A percentile compares a stretch with the other conserved stretches of the same genome.
These are phyloP conservation scores for Cepphus grylle DNA, from an alignment of 2,113 vertebrate species.

Conservation along the genomic window DNA sequence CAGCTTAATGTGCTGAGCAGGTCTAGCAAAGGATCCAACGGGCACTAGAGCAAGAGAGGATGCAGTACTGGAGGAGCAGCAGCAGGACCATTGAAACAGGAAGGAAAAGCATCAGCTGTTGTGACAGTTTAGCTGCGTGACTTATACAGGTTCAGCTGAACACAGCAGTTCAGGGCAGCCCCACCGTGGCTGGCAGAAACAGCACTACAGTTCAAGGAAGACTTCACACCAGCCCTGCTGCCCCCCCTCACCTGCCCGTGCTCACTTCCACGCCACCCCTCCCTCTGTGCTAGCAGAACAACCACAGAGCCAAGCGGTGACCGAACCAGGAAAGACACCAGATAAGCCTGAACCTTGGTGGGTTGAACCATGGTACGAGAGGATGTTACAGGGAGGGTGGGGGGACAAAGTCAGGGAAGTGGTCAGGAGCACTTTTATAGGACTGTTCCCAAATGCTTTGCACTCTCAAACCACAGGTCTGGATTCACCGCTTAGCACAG, in stretches of 20 bases:
- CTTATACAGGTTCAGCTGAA: not conserved
- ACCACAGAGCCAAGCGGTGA: fast-evolving
- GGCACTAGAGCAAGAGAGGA: not conserved
- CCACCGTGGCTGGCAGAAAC: not conserved
- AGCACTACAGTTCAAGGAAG: not conserved
- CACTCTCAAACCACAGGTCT: not conserved
- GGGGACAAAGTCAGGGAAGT: not conserved
- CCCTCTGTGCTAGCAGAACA: not conserved
- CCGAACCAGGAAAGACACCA: fast-evolving
- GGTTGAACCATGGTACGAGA: fast-evolving
- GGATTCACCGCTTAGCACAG: not conserved
- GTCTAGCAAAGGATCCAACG: not conserved
- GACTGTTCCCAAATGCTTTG: not conserved
- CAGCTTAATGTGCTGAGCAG: not conserved
- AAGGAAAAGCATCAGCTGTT: not conserved
- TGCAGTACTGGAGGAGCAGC: not conserved
- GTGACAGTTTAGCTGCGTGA: not conserved
- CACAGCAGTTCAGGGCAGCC: not conserved
- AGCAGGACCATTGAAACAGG: not conserved
- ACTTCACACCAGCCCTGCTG: not conserved
- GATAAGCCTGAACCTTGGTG: not conserved
- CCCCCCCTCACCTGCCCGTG: not conserved
- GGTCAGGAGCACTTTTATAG: not conserved
- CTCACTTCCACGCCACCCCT: not conserved
- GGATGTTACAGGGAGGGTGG: fast-evolving